phyloP scores from a whole-genome alignment of 2,797 vertebrate species.

The Cirrhinus molitorella region DNA sequence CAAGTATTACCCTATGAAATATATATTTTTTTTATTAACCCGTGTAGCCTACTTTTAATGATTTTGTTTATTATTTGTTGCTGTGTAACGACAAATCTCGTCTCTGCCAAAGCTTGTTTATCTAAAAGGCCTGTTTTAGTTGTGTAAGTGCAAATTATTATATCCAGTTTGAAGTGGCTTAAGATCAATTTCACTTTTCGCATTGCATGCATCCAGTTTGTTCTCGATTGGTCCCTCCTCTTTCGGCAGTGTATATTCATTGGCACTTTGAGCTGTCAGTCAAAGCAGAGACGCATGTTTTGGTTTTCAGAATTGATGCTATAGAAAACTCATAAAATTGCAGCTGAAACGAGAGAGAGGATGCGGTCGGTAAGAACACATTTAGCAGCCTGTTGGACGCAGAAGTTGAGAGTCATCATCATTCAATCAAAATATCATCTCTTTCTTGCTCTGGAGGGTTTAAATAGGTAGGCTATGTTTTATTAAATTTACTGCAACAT shows the following conservation, averaged over 20 bases:
- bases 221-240: constrained; percentile 68
- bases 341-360: constrained; percentile 62
- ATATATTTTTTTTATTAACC: neutral
- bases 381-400: constrained; percentile 61
- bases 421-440: constrained; percentile 46
- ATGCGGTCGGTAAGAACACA: constrained; percentile 73
- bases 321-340: constrained; percentile 59
- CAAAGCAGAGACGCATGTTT: constrained; percentile 59
- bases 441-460: constrained; percentile 47
- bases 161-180: neutral
- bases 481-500: neutral
- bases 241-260: constrained; percentile 49
- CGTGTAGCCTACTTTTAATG: neutral
- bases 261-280: constrained; percentile 70
- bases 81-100: neutral
- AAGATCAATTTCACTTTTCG: constrained; percentile 56
- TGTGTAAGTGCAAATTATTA: neutral
- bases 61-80: neutral
- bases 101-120: neutral
- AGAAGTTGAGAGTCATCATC: constrained; percentile 64
- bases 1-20: neutral
- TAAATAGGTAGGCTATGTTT: constrained; percentile 69
- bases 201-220: constrained; percentile 53
- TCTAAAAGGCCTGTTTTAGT: neutral
- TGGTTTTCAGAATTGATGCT: constrained; percentile 74